These are phyloP conservation scores for Rosalia funebris DNA, from an alignment of 2,888 invertebrate genomes.

Conservation along the genomic window DNA sequence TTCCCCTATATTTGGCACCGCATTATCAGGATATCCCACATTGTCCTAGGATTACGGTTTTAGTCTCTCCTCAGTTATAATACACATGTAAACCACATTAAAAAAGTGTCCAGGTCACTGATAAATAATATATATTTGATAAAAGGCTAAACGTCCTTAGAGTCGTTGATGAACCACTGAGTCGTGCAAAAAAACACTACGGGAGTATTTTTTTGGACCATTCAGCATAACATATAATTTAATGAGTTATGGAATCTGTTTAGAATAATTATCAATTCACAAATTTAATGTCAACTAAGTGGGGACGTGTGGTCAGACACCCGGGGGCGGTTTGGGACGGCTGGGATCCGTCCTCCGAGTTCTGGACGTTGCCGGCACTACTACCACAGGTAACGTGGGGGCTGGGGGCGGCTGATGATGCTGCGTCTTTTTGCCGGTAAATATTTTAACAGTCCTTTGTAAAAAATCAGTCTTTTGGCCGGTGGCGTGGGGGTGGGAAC, in stretches of 20 bases:
- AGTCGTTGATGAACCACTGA: conserved; percentile 43
- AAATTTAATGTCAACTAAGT: conserved; percentile 60
- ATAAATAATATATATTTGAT: conserved; percentile 45
- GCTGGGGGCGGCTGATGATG: conserved; percentile 51
- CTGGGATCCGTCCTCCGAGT: conserved; percentile 45
- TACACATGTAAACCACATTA: conserved; percentile 58
- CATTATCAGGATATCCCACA: conserved; percentile 41
- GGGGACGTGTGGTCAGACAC: conserved; percentile 63
- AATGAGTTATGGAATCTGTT: conserved; percentile 55
- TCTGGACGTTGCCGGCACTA: conserved; percentile 53
- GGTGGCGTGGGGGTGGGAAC: conserved; percentile 39
- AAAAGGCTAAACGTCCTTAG: conserved; percentile 59
- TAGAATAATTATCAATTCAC: conserved; percentile 50
- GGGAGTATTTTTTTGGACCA: conserved; percentile 22
- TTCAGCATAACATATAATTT: conserved; percentile 21
- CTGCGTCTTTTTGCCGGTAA: conserved; percentile 60
- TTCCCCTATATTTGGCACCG: conserved; percentile 47
- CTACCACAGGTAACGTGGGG: conserved; percentile 60
- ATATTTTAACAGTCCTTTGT: conserved; percentile 66
- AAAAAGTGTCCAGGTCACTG: conserved; percentile 55
- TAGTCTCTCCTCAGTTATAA: conserved; percentile 40
- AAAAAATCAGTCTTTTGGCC: conserved; percentile 65
- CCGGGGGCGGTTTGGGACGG: conserved; percentile 52
- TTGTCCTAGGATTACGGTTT: conserved; percentile 37
- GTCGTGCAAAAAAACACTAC: conserved; percentile 33